These are phyloP conservation scores for Pantherophis guttatus DNA, from an alignment of 2,113 vertebrate species.

Conservation along the genomic window DNA sequence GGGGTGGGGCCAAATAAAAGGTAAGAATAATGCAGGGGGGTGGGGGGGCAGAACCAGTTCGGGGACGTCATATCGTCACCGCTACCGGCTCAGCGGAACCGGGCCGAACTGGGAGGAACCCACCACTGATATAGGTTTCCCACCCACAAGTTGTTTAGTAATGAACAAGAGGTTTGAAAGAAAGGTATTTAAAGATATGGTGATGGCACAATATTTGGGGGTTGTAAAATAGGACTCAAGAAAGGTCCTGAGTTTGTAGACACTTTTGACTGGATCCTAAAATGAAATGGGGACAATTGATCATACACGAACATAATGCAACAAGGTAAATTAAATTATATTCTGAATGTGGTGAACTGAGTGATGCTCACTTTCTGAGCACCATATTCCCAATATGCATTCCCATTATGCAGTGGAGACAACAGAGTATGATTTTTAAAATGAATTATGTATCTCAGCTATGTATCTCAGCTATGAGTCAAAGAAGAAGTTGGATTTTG, in stretches of 20 bases:
- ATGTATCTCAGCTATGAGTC: neutral
- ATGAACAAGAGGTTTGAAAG: neutral
- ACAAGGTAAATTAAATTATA: neutral
- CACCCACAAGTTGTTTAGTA: neutral
- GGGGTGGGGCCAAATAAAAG: no score
- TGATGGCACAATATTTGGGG: neutral
- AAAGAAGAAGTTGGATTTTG: neutral
- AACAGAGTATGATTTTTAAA: neutral
- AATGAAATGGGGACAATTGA: neutral
- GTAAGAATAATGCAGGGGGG: no score
- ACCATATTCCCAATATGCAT: neutral
- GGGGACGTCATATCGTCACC: no score
- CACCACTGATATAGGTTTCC: neutral
- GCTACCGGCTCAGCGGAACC: no score
- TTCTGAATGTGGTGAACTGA: neutral
- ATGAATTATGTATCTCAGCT: neutral
- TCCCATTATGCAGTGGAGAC: neutral
- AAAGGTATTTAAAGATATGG: neutral
- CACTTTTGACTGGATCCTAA: neutral
- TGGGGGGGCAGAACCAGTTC: no score
- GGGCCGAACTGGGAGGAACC: no score
- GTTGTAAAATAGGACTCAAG: neutral
- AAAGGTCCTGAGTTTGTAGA: neutral
- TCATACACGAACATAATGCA: neutral
- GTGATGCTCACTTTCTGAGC: constrained; percentile 18